Evolutionary conservation across 1,140 invertebrate genomes (phyloP), one percentile per base, ranked within the genome.

Genomic region (Lasioglossum baleicum): DNA sequence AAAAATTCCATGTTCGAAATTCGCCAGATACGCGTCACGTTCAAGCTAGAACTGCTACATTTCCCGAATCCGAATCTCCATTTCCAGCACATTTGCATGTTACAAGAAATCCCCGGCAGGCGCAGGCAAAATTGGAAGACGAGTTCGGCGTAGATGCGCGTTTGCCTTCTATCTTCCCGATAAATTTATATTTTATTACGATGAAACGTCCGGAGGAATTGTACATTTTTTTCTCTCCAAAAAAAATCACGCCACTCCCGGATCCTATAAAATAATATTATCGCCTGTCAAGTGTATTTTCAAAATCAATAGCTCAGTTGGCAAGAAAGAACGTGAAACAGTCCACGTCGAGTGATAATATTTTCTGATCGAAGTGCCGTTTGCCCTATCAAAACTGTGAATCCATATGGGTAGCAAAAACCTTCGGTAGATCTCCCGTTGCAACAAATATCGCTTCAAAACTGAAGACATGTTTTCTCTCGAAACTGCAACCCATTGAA

Each of bases 21-120:
- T 35, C 67, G n/a, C 26, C 44, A 17, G 22, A 53, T 69, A 11
- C 63, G 63, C 35, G 17, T 65, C 35, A 42, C 63, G 63, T 65
- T 65, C 63, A 35, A 17, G 7, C 20, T 65, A 42, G 61, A 40
- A 35, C 61, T 17, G 40, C 35, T 42, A 65, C 63, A 65, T 65
- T 42, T 42, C 20, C 63, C 63, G 63, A 65, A 65, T 65, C 35
- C 31, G 35, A 65, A 65, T 65, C 35, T 65, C 63, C 63, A 65
- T 65, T 65, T 20, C 63, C 63, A 65, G 35, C 63, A 42, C 35
- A 65, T 65, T 65, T 65, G 63, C 63, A 65, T 65, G 63, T 65
- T 65, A 65, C 63, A 65, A 65, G 63, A 42, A 65, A 65, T 65
- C 63, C 35, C 63, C 10, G 63, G 11, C 63, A 42, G 63, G 31